Base-by-base conservation (phyloP, 2,113 vertebrate species). In the Drymodes brunneopygia region DNA sequence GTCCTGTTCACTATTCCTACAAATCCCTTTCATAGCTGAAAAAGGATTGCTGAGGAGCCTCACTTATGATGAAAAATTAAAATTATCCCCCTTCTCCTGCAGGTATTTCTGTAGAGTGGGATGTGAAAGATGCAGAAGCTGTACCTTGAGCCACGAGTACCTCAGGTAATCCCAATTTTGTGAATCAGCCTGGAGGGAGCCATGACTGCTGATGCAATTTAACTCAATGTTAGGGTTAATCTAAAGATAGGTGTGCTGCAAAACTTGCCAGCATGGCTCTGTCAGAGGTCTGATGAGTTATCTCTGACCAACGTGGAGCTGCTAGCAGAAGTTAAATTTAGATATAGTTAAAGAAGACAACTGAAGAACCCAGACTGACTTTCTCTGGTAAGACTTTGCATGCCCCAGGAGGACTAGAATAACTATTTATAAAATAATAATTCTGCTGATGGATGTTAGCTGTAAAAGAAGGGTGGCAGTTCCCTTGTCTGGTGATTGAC, bases 401-500 rank as follows among this genome's bases (percentile, higher is more conserved):
- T 23, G 36, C 40, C 42, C 35, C 44, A 65, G 80, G n/a, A 94
- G 54, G 84, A 61, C 45, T n/a, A 77, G 62, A 80, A 61, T 70
- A 64, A 21, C 56, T 90, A 60, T 79, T 94, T 74, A 51, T 67
- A 64, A 88, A 85, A 92, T 40, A 90, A 57, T 80, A 80, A 72
- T 79, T 81, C 66, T 86, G 31, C n/a, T 72, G 54, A 73, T 45
- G 54, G 22, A 19, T 69, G 14, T 25, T 56, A 75, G 40, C 28
- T 69, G 16, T 24, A 17, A n/a, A 35, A 38, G 45, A 93, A 88
- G 21, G 19, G 9, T 86, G 48, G 58, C 58, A 92, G 36, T 27
- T 83, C 54, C 73, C 66, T 77, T 21, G 25, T 58, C 48, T 69
- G 29, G 13, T 7, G 23, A 54, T 4, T 86, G 50, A 40, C 36